These are phyloP conservation scores for Bambusicola thoracicus DNA, from an alignment of 2,113 vertebrate genomes.

Conservation along the genomic window DNA sequence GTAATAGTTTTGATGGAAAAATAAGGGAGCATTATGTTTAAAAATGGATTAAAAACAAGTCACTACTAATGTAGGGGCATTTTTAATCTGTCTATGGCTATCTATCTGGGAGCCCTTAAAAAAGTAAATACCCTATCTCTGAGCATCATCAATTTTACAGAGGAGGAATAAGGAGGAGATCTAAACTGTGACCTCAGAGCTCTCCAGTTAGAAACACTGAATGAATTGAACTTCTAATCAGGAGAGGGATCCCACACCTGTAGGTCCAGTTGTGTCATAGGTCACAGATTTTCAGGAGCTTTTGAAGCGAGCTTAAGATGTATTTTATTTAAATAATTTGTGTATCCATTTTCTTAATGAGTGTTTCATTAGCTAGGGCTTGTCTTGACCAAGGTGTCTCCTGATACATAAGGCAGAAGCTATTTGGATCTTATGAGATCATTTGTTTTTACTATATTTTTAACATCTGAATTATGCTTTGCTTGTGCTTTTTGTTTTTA, in stretches of 20 bases:
- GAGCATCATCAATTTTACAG: neutral
- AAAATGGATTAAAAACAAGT: neutral
- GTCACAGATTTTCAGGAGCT: neutral
- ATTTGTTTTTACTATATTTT: neutral
- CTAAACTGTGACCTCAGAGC: neutral
- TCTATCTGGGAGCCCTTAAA: neutral
- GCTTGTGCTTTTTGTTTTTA: neutral
- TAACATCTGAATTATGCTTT: neutral
- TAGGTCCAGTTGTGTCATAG: neutral
- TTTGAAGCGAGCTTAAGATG: neutral
- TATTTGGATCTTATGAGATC: neutral
- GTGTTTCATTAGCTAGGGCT: neutral
- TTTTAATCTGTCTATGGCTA: neutral
- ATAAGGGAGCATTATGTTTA: neutral
- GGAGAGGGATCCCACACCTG: neutral
- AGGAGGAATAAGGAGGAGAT: neutral
- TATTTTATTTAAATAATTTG: neutral
- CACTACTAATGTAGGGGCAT: neutral
- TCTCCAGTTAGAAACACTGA: neutral
- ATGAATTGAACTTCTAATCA: neutral
- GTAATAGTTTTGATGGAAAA: neutral
- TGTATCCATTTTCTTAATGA: neutral
- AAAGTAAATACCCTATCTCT: neutral
- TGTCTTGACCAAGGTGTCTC: neutral
- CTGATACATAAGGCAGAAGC: neutral